Percentiles rank a stretch among this genome's conserved stretches.
These are phyloP conservation scores for human (Homo sapiens) DNA, from an alignment of 2,113 vertebrate species.

Conservation along the genomic window DNA sequence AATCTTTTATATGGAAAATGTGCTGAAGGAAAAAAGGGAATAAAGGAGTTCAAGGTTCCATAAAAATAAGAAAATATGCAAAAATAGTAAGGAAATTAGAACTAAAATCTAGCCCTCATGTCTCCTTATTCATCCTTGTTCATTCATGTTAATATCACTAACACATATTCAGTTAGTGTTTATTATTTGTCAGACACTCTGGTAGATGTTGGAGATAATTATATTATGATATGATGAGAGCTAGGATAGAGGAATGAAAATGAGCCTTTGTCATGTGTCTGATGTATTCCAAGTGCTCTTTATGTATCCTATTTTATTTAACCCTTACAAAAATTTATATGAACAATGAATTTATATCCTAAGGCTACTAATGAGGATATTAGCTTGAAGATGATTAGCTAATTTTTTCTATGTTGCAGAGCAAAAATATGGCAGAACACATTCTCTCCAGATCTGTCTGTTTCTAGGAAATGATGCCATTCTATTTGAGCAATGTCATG, in stretches of 20 bases:
- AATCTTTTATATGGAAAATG: constrained; percentile 22
- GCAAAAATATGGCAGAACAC: background rate
- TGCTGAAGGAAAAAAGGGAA: background rate
- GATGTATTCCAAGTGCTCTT: background rate
- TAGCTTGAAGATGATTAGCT: background rate
- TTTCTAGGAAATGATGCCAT: background rate
- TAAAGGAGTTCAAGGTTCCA: background rate
- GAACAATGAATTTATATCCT: constrained; percentile 6
- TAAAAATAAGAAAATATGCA: background rate
- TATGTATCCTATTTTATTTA: background rate
- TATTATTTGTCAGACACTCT: constrained; percentile 1
- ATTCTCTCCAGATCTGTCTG: background rate
- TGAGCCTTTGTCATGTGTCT: background rate
- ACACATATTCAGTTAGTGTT: constrained; percentile 3
- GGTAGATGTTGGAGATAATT: background rate
- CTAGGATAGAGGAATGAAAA: background rate
- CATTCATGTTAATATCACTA: constrained; percentile 6
- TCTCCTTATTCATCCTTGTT: background rate
- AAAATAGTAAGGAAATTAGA: background rate
- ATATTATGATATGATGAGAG: background rate
- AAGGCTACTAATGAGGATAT: background rate
- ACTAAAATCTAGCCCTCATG: background rate
- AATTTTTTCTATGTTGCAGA: background rate
- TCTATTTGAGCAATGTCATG: constrained; percentile 3
- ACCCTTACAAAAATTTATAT: background rate